Evolutionary conservation across 2,797 vertebrate species (phyloP).

Genomic region (Hephaestus fuliginosus): DNA sequence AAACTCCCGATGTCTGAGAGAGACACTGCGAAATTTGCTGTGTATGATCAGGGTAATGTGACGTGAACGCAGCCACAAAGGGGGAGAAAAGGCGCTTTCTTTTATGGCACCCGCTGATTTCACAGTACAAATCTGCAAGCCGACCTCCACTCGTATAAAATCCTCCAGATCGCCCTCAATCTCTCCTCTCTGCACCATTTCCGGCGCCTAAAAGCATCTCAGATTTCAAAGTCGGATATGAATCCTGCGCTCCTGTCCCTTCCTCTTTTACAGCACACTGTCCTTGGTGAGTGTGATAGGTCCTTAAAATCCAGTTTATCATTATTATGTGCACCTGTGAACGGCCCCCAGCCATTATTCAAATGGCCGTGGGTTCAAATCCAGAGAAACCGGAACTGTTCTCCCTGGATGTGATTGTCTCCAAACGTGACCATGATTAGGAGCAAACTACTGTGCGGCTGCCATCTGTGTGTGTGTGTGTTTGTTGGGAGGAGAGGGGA

Average conservation of each 20-base stretch:
- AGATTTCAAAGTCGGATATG: conserved; percentile 47
- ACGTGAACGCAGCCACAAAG: not conserved
- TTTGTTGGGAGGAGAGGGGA: not conserved
- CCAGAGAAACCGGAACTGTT: conserved; percentile 37
- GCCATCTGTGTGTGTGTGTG: conserved; percentile 24
- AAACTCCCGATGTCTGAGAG: not conserved
- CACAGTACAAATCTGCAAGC: conserved; percentile 6
- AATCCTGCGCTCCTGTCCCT: conserved; percentile 31
- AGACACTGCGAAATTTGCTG: too few species aligned
- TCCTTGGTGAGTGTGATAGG: conserved; percentile 57
- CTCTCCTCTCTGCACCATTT: conserved; percentile 25
- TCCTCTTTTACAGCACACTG: conserved; percentile 36
- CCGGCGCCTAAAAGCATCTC: conserved; percentile 36
- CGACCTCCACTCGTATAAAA: conserved; percentile 23
- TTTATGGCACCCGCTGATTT: conserved; percentile 16
- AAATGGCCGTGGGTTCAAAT: conserved; percentile 43
- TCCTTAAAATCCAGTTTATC: conserved; percentile 67
- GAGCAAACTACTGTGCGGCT: conserved; percentile 22
- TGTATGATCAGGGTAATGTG: not conserved
- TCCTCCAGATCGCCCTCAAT: not conserved
- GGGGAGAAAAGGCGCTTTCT: not conserved
- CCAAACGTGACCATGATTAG: conserved; percentile 23
- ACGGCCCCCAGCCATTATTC: conserved; percentile 57
- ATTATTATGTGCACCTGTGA: conserved; percentile 53
- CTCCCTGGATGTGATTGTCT: conserved; percentile 32